These are phyloP conservation scores for Sylvia borin DNA, from an alignment of 2,797 vertebrate species.

Conservation along the genomic window DNA sequence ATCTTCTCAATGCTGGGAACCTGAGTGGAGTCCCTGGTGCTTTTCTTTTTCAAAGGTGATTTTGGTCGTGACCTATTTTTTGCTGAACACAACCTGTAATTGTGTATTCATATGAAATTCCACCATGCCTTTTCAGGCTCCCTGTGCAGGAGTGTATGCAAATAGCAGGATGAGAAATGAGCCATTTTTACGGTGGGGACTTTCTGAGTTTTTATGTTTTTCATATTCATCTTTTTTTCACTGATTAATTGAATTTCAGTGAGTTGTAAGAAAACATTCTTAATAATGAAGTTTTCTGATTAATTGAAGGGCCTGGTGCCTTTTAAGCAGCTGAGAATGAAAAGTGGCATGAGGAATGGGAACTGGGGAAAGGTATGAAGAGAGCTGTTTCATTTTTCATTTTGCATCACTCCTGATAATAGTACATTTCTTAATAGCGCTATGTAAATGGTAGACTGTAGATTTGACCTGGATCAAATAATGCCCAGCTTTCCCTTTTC, in stretches of 20 bases:
- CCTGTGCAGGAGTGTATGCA: not conserved
- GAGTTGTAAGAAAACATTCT: not conserved
- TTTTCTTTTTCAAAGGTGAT: not conserved
- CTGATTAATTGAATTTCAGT: not conserved
- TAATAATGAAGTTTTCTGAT: not conserved
- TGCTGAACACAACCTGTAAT: constrained; percentile 9
- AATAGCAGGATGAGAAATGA: constrained; percentile 1
- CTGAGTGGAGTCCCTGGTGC: not conserved
- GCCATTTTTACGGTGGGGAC: not conserved
- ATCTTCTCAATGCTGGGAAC: not conserved
- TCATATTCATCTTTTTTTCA: not conserved
- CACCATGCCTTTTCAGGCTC: not conserved
- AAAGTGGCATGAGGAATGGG: not conserved
- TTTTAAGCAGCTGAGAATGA: not conserved
- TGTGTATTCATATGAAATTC: constrained; percentile 39
- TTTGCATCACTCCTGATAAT: not conserved
- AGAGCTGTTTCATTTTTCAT: not conserved
- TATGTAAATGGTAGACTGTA: not conserved
- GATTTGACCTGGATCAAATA: not conserved
- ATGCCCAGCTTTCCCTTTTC: not conserved
- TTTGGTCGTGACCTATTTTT: constrained; percentile 14
- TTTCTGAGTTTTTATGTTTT: not conserved
- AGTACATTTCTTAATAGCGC: not conserved
- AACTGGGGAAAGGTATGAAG: not conserved
- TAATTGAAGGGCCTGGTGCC: not conserved